Evolutionary conservation across 2,888 invertebrate species (phyloP), one percentile per base, ranked within the genome.

Genomic region (Stictocephala bisonia): DNA sequence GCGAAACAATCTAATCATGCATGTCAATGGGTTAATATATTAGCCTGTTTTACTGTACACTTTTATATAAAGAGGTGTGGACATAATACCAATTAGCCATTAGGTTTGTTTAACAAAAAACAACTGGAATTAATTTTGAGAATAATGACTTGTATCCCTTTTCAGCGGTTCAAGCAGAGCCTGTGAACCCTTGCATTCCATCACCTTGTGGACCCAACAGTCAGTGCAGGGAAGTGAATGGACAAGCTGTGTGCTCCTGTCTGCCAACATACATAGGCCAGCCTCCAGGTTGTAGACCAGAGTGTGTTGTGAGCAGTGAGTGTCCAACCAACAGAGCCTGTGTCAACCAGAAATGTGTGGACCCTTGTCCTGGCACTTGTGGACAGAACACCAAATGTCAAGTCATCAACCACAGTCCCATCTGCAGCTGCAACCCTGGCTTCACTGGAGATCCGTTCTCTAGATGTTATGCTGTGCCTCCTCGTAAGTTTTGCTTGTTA

Each of bases 131-230:
- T n/a, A n/a, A n/a, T n/a, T n/a, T n/a, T n/a, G n/a, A n/a, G n/a
- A n/a, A n/a, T n/a, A n/a, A n/a, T n/a, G n/a, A n/a, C n/a, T n/a
- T n/a, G n/a, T 44, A 6, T 7, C 67, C 44, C 68, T 64, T 58
- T 71, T 18, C 75, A 73, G 76, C 78, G 35, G 64, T 74, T 20
- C 76, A 78, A 73, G 76, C 77, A 60, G 75, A 83, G 58, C 82
- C 84, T 67, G 79, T 82, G 2, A 86, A 89, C 79, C 89, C 89
- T 9, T 91, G 91, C 77, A 84, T 86, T 67, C 89, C 90, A 18
- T 87, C 88, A 1, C 90, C 90, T 1, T 91, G 91, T 80, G 91
- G 91, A 41, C 88, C 90, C 0, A 92, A 93, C 81, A 88, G 92
- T 29, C 87, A 89, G 79, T 93, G 93, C 80, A 87, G 89, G 20